Evolutionary conservation across 1,140 invertebrate species (phyloP).

Genomic region (Neotoxoptera formosana): DNA sequence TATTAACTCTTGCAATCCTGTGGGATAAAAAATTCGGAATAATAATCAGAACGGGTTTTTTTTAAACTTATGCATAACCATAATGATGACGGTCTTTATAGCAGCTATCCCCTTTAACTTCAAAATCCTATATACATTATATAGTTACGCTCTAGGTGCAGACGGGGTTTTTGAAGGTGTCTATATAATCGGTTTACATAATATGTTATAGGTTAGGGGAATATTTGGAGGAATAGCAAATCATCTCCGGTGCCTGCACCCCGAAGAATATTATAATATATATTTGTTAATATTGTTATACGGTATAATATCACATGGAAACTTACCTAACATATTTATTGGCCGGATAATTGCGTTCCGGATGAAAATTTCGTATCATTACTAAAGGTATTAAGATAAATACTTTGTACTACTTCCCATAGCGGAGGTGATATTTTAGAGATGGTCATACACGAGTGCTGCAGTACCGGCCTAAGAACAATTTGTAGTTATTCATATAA

Average conservation of each 20-base stretch:
- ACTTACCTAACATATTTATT: too few relatives aligned
- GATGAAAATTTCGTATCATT: too few relatives aligned
- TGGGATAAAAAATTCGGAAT: too few relatives aligned
- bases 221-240: background rate
- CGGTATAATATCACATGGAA: too few relatives aligned
- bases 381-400: too few relatives aligned
- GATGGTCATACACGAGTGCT: too few relatives aligned
- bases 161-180: background rate
- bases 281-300: too few relatives aligned
- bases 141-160: background rate
- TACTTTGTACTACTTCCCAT: too few relatives aligned
- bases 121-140: background rate
- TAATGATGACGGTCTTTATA: background rate
- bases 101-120: background rate
- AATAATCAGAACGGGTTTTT: background rate
- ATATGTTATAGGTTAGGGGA: background rate
- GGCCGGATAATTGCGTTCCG: too few relatives aligned
- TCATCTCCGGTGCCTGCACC: background rate
- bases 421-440: too few relatives aligned
- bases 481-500: too few relatives aligned
- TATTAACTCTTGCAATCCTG: background rate
- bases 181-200: background rate
- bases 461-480: too few relatives aligned
- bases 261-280: background rate
- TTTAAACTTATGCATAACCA: background rate